These are phyloP conservation scores for Pseudachorutes palmiensis DNA, from an alignment of 1,140 invertebrate genomes.

Conservation along the genomic window DNA sequence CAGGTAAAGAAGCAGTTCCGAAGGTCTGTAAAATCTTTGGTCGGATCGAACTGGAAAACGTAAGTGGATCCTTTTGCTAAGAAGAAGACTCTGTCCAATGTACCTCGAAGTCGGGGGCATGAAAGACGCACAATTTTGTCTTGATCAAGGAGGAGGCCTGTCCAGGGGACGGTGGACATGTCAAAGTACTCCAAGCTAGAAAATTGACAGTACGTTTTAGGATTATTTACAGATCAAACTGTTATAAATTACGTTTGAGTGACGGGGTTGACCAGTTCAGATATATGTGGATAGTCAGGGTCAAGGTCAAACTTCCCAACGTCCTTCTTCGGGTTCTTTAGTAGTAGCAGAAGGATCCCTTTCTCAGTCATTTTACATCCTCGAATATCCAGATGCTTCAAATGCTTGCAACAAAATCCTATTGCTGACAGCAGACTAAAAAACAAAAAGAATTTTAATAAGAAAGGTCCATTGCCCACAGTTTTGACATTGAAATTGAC, in stretches of 20 bases:
- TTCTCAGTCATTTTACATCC: slow-evolving; percentile 18
- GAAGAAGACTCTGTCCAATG: slow-evolving; percentile 20
- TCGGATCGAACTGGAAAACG: background rate
- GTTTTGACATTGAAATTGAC: background rate
- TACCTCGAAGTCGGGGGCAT: slow-evolving; percentile 19
- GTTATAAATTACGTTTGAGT: background rate
- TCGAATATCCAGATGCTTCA: slow-evolving; percentile 30
- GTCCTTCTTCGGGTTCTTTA: slow-evolving; percentile 9
- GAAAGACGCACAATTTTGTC: slow-evolving; percentile 9
- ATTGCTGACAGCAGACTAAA: slow-evolving; percentile 18
- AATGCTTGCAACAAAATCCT: slow-evolving; percentile 20
- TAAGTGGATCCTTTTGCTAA: slow-evolving; percentile 12
- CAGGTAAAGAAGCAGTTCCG: slow-evolving; percentile 10
- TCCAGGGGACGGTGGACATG: slow-evolving; percentile 16
- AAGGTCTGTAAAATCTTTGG: background rate
- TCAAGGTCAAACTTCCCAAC: background rate
- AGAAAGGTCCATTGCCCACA: background rate
- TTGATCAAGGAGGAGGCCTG: slow-evolving; percentile 1
- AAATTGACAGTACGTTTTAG: background rate
- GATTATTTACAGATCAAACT: background rate
- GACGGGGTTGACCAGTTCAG: background rate
- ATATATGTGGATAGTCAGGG: background rate
- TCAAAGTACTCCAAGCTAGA: slow-evolving; percentile 24
- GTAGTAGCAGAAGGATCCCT: slow-evolving; percentile 20
- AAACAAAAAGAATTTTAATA: background rate